phyloP scores from a whole-genome alignment of 2,113 vertebrate species.

The Crotalus helleri region DNA sequence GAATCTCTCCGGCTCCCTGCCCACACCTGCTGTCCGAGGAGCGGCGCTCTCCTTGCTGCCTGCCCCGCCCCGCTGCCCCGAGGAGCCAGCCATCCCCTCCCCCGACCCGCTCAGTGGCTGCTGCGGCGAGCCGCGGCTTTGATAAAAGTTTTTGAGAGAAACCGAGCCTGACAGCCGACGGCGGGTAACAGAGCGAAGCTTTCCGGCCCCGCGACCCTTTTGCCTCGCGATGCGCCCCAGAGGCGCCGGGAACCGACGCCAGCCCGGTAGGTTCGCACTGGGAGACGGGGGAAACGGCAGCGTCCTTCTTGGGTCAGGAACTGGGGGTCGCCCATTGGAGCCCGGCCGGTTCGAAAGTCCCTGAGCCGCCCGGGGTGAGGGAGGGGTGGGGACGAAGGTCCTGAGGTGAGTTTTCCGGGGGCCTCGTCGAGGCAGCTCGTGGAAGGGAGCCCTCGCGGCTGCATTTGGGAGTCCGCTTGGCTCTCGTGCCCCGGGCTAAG shows the following conservation, averaged over 20 bases:
- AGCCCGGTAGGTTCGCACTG: slow-evolving; percentile 32
- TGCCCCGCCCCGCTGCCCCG: neutral
- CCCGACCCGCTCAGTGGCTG: slow-evolving; percentile 12
- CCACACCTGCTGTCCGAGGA: neutral
- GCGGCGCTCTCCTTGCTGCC: no score
- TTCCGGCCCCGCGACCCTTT: neutral
- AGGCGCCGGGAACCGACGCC: slow-evolving; percentile 9
- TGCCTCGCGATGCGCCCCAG: slow-evolving; percentile 36
- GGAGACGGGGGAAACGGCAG: neutral
- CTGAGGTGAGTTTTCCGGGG: neutral
- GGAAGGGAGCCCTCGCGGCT: no score
- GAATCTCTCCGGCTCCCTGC: neutral
- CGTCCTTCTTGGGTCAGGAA: neutral
- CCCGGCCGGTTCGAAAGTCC: neutral
- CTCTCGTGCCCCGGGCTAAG: no score
- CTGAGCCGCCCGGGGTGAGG: neutral
- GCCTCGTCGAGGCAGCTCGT: fast-evolving
- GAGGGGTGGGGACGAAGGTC: neutral
- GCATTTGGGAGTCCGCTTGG: neutral
- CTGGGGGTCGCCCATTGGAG: neutral
- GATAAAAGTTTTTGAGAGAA: slow-evolving; percentile 52
- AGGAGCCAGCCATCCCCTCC: neutral
- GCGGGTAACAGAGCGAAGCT: neutral
- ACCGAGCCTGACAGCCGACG: neutral
- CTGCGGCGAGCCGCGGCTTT: slow-evolving; percentile 19